These are phyloP conservation scores for Pyrrhosoma nymphula DNA, from an alignment of 2,888 invertebrate genomes.

Conservation along the genomic window DNA sequence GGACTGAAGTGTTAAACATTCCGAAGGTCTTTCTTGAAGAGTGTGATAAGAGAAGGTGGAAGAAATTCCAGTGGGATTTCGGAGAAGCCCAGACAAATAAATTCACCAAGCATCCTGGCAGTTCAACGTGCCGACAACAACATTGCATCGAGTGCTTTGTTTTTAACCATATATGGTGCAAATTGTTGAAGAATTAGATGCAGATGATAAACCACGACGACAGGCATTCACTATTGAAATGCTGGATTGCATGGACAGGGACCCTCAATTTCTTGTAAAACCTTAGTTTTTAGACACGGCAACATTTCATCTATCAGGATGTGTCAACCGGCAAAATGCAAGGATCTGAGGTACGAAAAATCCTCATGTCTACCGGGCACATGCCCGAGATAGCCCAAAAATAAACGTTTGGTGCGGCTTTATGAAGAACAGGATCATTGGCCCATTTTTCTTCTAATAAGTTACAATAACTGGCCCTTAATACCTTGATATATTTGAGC, in stretches of 20 bases:
- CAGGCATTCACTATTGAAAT: neutral
- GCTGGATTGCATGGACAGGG: neutral
- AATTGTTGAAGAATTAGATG: neutral
- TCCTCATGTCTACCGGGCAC: neutral
- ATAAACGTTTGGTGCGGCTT: no score
- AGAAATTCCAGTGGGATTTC: neutral
- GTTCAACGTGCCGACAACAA: no score
- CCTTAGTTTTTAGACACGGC: no score
- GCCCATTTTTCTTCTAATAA: neutral
- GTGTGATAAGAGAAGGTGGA: neutral
- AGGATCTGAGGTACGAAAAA: neutral
- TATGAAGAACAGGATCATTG: neutral
- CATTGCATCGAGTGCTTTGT: neutral
- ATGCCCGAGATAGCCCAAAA: neutral
- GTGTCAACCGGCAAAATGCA: neutral
- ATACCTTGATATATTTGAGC: no score
- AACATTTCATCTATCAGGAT: neutral
- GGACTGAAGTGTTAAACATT: neutral
- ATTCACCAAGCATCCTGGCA: neutral
- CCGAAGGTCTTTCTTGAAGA: neutral
- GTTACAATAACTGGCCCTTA: no score
- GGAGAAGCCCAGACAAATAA: neutral
- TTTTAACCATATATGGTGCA: constrained; percentile 1
- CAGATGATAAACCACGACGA: neutral
- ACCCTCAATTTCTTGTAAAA: neutral